Evolutionary conservation across 1,140 invertebrate genomes (phyloP), one percentile per base, ranked within the genome.

Genomic region (Trissolcus basalis): DNA sequence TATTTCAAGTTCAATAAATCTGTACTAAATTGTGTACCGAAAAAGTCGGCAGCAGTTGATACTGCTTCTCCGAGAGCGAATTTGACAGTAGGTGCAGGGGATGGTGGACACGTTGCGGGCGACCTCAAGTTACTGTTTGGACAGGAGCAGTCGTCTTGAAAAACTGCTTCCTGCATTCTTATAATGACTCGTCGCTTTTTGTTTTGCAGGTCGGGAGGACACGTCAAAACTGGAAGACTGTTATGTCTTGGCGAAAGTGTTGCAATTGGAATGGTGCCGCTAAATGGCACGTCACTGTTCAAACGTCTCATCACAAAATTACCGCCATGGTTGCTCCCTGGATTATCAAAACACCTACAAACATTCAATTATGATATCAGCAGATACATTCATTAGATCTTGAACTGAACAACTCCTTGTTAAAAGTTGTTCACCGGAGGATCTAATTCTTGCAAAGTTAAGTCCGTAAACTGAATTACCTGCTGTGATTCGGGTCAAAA

Each of bases 61-160:
- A 93, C 91, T 12, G 90, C 89, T 83, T 93, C 92, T 1, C 92
- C 92, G 1, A 93, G 89, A 10, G 91, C 91, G 77, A 93, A 93
- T 81, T 91, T 91, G 0, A 93, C 90, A 9, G 90, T 87, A 27
- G 89, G 88, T 71, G 87, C 82, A 2, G 86, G 85, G 0, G 86
- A 88, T 0, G 80, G 83, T 0, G 87, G 82, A 60, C 85, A 85
- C 0, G 85, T 87, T 1, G 83, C 77, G 1, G 85, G 83, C n/a
- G 84, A 86, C 54, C 80, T 82, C 8, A 84, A 81, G 7, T 77
- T 71, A 1, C 61, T 67, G 6, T 13, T 41, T 5, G 58, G 49
- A 4, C 41, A 68, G 4, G 32, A 15, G 19, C 35, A 5, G 12
- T 73, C 56, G 12, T 80, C 77, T 13, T 39, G 43, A 43, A 71